Conservation (phyloP, 2,888 invertebrate species). For the Abrostola tripartita region DNA sequence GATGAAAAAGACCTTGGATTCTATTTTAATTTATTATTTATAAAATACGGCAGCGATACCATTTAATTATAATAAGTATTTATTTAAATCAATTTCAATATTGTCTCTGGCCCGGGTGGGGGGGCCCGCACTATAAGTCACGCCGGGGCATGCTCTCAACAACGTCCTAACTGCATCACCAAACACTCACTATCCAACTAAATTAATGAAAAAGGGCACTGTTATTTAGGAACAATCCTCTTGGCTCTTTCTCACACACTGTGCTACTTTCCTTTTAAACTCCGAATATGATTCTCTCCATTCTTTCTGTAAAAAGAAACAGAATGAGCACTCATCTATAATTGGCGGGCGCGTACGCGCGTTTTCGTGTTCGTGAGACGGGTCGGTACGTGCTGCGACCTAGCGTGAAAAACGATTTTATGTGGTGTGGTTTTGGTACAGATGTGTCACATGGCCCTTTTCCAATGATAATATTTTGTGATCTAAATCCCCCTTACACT, state of each 20-base stretch:
- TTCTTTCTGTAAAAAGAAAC: constrained; percentile 95
- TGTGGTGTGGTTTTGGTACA: constrained; percentile 64
- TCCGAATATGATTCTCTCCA: constrained; percentile 99
- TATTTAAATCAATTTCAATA: constrained; percentile 87
- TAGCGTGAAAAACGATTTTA: constrained; percentile 64
- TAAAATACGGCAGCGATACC: constrained; percentile 87
- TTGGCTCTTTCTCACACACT: constrained; percentile 99
- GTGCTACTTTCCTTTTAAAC: constrained; percentile 99
- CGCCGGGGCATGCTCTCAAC: constrained; percentile 71
- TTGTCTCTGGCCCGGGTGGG: constrained; percentile 83
- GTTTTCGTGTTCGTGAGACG: constrained; percentile 60
- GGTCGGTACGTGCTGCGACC: constrained; percentile 68
- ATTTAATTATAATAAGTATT: constrained; percentile 87
- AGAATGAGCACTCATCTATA: constrained; percentile 86
- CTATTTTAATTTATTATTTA: constrained; percentile 85
- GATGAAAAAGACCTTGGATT: constrained; percentile 86
- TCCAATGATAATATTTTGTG: constrained; percentile 77
- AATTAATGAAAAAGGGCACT: constrained; percentile 87
- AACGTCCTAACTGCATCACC: constrained; percentile 79
- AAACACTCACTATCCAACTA: constrained; percentile 85
- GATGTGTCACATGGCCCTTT: constrained; percentile 79
- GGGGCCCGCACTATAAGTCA: constrained; percentile 70
- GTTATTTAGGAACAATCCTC: constrained; percentile 97
- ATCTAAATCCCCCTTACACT: constrained; percentile 75
- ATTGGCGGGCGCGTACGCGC: constrained; percentile 72